Percentiles rank a stretch among this genome's conserved stretches.
Conservation (phyloP, 2,888 invertebrate species). For the Odontothrips loti region DNA sequence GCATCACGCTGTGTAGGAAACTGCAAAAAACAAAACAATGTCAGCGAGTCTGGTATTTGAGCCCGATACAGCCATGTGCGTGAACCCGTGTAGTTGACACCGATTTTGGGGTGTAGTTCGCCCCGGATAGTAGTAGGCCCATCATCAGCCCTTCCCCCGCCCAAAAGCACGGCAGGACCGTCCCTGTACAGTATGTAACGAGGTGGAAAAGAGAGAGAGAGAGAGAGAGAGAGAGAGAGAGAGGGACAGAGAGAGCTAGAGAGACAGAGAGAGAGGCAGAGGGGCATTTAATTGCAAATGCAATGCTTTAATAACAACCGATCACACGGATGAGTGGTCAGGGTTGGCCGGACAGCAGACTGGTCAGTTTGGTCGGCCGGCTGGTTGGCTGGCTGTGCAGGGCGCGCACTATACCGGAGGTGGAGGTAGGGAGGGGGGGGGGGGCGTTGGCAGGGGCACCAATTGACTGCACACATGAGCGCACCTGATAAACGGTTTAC, state of each 20-base stretch:
- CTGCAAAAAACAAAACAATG: too few species aligned
- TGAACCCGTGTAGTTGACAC: too few species aligned
- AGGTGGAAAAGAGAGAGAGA: background rate
- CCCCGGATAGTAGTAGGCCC: too few species aligned
- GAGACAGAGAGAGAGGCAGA: background rate
- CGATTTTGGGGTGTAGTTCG: too few species aligned
- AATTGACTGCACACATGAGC: background rate
- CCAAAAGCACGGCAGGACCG: too few species aligned
- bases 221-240: background rate
- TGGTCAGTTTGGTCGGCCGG: background rate
- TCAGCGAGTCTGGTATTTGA: too few species aligned
- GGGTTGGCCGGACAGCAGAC: background rate
- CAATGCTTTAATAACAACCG: conserved; percentile 25
- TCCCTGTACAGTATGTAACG: background rate
- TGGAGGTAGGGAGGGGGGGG: background rate
- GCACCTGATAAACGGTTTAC: background rate
- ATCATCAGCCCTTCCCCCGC: too few species aligned
- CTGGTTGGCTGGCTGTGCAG: background rate
- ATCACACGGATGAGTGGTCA: conserved; percentile 11
- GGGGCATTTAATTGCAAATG: conserved; percentile 25
- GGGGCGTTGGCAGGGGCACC: background rate
- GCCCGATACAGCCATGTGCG: too few species aligned
- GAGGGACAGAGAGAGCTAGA: background rate
- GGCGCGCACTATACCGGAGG: background rate
- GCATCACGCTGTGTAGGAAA: background rate